Evolutionary conservation across 2,113 vertebrate genomes (phyloP).

Genomic region (Coptodon bakossiorum): DNA sequence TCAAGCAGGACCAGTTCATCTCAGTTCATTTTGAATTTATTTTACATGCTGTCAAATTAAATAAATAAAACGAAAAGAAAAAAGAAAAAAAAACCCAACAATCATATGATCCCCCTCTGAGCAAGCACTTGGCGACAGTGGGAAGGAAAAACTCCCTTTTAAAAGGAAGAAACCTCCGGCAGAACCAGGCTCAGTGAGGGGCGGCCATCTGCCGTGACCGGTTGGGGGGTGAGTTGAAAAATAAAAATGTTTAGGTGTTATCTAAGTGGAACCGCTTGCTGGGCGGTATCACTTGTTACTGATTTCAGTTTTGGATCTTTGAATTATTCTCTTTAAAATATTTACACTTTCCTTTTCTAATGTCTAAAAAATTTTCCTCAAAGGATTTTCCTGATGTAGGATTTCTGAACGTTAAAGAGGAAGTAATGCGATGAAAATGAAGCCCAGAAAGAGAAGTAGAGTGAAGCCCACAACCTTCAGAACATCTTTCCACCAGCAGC

Average conservation of each 20-base stretch:
- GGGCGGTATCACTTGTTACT: neutral
- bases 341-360: neutral
- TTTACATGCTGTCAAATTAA: neutral
- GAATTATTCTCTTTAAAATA: neutral
- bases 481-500: neutral
- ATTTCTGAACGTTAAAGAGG: neutral
- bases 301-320: neutral
- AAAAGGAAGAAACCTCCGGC: neutral
- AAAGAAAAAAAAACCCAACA: fast-evolving
- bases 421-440: neutral
- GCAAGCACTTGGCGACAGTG: neutral
- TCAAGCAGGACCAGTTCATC: neutral
- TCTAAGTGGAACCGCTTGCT: neutral
- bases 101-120: neutral
- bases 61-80: neutral
- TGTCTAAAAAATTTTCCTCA: too few relatives aligned
- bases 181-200: neutral
- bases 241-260: neutral
- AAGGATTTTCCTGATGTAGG: neutral
- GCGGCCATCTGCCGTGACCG: neutral
- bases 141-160: neutral
- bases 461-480: neutral
- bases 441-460: neutral
- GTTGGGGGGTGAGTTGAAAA: neutral
- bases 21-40: neutral